These are phyloP conservation scores for Hydrochoerus hydrochaeris DNA, from an alignment of 2,113 vertebrate genomes.

Conservation along the genomic window DNA sequence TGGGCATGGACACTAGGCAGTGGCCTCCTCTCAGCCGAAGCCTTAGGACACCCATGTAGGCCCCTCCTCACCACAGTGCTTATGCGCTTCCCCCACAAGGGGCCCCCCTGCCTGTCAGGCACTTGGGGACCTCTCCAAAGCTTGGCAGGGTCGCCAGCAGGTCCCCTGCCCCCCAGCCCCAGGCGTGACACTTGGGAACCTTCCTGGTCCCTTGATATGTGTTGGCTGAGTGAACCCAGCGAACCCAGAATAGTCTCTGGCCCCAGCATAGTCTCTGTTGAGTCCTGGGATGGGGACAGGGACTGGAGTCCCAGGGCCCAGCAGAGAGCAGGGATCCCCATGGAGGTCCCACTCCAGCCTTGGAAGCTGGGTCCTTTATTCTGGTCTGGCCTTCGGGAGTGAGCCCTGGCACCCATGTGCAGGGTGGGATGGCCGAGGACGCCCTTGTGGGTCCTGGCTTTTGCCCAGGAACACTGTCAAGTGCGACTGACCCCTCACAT, in stretches of 20 bases:
- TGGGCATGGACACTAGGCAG: rapidly evolving
- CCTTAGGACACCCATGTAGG: rapidly evolving
- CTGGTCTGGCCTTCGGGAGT: background rate
- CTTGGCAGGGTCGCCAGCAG: background rate
- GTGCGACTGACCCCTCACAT: background rate
- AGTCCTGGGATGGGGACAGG: background rate
- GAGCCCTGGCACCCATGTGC: background rate
- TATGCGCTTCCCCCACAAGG: background rate
- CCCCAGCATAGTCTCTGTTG: background rate
- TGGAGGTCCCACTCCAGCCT: background rate
- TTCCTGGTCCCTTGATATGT: background rate
- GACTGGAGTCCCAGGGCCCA: background rate
- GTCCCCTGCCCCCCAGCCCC: background rate
- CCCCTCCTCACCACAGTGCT: background rate
- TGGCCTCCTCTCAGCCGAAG: background rate
- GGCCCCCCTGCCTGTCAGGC: background rate
- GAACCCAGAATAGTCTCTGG: background rate
- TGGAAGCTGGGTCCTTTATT: background rate
- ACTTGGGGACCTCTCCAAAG: background rate
- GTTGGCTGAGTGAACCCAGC: background rate
- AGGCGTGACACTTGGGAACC: background rate
- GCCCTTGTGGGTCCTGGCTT: background rate
- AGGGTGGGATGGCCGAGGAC: background rate
- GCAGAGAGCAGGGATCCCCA: background rate
- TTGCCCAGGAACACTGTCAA: background rate